phyloP scores from a whole-genome alignment of 2,113 vertebrate species.

The Vidua chalybeata region DNA sequence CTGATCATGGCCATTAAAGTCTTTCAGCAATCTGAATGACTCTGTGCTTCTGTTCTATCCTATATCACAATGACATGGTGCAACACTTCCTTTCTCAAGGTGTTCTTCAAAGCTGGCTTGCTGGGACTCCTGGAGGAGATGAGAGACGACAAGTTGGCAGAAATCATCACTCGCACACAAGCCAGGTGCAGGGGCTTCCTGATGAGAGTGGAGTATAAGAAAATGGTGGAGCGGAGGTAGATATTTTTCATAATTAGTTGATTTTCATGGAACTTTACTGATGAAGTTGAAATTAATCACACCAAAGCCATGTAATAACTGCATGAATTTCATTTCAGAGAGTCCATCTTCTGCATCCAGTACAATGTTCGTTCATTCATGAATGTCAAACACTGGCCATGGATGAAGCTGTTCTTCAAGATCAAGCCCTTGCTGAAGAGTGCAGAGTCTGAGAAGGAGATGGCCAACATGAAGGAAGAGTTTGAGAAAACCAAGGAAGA shows the following conservation, averaged over 20 bases:
- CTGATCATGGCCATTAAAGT: background rate
- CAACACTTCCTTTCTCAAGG: slow-evolving; percentile 65
- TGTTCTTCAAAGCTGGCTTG: slow-evolving; percentile 94
- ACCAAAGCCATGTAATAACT: background rate
- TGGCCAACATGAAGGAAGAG: slow-evolving; percentile 76
- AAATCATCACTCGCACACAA: slow-evolving; percentile 85
- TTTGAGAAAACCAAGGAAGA: slow-evolving; percentile 89
- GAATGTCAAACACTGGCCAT: background rate
- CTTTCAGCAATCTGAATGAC: background rate
- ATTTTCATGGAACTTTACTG: background rate
- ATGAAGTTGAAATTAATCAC: background rate
- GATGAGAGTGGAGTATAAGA: slow-evolving; percentile 84
- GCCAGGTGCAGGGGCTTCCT: slow-evolving; percentile 83
- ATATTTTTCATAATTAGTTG: background rate
- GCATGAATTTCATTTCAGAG: slow-evolving; percentile 58
- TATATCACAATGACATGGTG: background rate
- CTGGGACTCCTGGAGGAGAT: slow-evolving; percentile 90
- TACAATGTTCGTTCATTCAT: slow-evolving; percentile 70
- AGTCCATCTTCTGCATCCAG: slow-evolving; percentile 84
- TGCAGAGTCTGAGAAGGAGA: slow-evolving; percentile 73
- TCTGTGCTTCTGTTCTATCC: background rate
- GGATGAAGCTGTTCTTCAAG: background rate
- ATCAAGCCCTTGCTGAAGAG: background rate
- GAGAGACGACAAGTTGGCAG: slow-evolving; percentile 83
- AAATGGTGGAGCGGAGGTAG: slow-evolving; percentile 84